Evolutionary conservation across 2,888 invertebrate genomes (phyloP).

Genomic region (Horisme vitalbata): DNA sequence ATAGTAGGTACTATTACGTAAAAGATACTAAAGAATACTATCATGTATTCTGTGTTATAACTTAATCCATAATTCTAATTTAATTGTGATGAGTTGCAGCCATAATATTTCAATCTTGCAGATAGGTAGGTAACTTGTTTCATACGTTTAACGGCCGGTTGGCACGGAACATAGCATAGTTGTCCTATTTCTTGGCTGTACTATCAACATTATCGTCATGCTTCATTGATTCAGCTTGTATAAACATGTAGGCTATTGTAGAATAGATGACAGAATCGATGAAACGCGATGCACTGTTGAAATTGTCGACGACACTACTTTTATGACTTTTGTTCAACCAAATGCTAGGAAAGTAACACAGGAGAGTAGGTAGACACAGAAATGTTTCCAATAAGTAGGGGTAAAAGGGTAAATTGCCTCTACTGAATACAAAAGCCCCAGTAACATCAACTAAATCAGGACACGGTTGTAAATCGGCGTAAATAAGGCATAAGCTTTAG

Average conservation of each 20-base stretch:
- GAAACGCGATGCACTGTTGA: not conserved
- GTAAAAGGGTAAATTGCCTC: too few relatives aligned
- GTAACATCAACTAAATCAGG: not conserved
- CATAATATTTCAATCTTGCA: conserved; percentile 19
- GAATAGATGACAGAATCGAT: not conserved
- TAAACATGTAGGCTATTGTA: not conserved
- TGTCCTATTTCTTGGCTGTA: conserved; percentile 27
- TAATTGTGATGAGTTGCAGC: conserved; percentile 7
- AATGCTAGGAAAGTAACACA: too few relatives aligned
- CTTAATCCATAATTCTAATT: not conserved
- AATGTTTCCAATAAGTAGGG: too few relatives aligned
- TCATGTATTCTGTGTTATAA: too few relatives aligned
- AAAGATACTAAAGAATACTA: too few relatives aligned
- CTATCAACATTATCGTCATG: conserved; percentile 15
- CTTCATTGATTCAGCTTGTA: conserved; percentile 34
- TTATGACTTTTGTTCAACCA: too few relatives aligned
- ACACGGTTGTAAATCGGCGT: conserved; percentile 39
- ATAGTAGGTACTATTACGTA: too few relatives aligned
- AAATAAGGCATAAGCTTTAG: conserved; percentile 46
- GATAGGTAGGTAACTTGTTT: conserved; percentile 21
- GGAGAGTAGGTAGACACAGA: too few relatives aligned
- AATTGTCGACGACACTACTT: too few relatives aligned
- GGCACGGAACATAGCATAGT: conserved; percentile 41
- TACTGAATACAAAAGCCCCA: too few relatives aligned
- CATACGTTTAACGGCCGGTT: conserved; percentile 42